phyloP scores from a whole-genome alignment of 2,888 invertebrate genomes.

The Diaperis boleti region DNA sequence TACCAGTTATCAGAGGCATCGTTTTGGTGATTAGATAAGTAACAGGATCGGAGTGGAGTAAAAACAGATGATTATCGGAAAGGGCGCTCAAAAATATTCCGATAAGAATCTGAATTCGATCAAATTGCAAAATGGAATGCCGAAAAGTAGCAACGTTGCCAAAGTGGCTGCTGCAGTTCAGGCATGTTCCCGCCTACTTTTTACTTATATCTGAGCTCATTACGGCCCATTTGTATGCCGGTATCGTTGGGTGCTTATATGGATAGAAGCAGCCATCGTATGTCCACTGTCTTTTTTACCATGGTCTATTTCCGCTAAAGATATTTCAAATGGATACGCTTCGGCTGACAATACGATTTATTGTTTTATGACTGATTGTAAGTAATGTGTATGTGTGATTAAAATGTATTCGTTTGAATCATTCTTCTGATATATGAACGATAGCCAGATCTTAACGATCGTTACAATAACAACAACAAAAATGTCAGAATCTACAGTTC shows the following conservation, averaged over 20 bases:
- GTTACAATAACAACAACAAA: too few relatives aligned
- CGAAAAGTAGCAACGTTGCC: constrained; percentile 46
- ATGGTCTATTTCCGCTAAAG: constrained; percentile 63
- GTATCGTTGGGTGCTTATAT: constrained; percentile 64
- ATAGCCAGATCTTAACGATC: constrained; percentile 39
- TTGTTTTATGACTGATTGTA: constrained; percentile 61
- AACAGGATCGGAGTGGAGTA: constrained; percentile 6
- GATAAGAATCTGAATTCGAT: constrained; percentile 33
- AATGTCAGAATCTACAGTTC: too few relatives aligned
- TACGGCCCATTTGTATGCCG: constrained; percentile 65
- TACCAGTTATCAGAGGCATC: too few relatives aligned
- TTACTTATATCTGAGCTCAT: constrained; percentile 64
- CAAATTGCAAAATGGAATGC: constrained; percentile 42
- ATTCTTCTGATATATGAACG: constrained; percentile 43
- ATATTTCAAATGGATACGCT: constrained; percentile 61
- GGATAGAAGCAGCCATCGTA: constrained; percentile 64
- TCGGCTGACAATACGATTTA: constrained; percentile 60
- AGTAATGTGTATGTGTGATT: constrained; percentile 53
- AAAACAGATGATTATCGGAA: constrained; percentile 20
- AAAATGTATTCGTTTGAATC: constrained; percentile 51
- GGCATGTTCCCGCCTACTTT: constrained; percentile 63
- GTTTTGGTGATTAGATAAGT: constrained; percentile 10
- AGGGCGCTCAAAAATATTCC: constrained; percentile 29
- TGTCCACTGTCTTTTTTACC: constrained; percentile 62
- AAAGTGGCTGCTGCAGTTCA: constrained; percentile 40